phyloP scores from a whole-genome alignment of 2,888 invertebrate species.

The Ophonus ardosiacus region DNA sequence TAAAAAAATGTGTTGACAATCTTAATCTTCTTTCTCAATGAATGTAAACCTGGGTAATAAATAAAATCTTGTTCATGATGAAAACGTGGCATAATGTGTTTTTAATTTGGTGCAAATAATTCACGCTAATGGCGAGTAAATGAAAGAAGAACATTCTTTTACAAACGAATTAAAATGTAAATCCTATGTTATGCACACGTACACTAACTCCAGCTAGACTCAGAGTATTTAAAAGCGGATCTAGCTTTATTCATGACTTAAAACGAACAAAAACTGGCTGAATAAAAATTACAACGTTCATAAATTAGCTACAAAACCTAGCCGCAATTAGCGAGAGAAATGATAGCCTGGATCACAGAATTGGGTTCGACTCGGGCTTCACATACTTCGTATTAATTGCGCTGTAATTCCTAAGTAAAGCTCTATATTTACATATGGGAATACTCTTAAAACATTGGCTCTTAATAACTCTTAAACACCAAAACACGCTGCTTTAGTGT shows the following conservation, averaged over 20 bases:
- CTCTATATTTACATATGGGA: not conserved
- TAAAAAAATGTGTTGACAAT: too few species aligned
- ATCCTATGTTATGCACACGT: constrained; percentile 37
- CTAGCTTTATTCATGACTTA: constrained; percentile 28
- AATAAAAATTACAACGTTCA: constrained; percentile 27
- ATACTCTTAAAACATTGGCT: not conserved
- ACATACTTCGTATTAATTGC: not conserved
- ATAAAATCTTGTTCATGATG: not conserved
- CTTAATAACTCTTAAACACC: too few species aligned
- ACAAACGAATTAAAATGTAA: constrained; percentile 45
- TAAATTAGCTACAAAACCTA: not conserved
- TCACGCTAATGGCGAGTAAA: constrained; percentile 36
- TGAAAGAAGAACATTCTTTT: constrained; percentile 35
- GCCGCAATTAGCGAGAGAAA: not conserved
- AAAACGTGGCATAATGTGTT: not conserved
- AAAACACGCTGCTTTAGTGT: too few species aligned
- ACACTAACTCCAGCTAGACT: constrained; percentile 3
- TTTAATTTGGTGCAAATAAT: constrained; percentile 24
- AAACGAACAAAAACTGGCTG: not conserved
- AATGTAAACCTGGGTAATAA: too few species aligned
- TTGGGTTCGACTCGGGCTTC: not conserved
- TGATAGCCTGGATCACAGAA: not conserved
- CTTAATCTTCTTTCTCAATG: too few species aligned
- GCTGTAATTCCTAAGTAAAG: not conserved
- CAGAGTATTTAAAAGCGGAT: constrained; percentile 37